Conservation (phyloP, 2,113 vertebrate genomes). For the Deroptyus accipitrinus region DNA sequence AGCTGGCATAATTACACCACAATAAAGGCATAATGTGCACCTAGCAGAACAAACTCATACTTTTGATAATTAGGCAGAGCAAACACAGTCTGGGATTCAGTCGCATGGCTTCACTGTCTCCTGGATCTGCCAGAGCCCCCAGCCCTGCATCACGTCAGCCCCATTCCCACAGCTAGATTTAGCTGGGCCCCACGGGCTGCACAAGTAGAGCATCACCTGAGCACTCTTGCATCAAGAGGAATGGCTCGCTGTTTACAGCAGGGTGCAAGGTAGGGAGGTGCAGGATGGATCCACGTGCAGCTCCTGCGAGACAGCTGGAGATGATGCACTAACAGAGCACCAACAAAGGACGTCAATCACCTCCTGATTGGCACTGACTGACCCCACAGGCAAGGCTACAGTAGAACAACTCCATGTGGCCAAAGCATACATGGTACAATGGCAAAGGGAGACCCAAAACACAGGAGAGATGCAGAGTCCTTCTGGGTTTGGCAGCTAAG, state of each 20-base stretch:
- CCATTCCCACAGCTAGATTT: not conserved
- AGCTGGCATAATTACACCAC: conserved; percentile 84
- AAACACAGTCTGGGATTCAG: conserved; percentile 79
- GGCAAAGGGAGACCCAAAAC: not conserved
- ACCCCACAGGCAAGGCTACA: not conserved
- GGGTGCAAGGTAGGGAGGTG: not conserved
- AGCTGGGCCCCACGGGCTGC: not conserved
- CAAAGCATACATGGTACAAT: not conserved
- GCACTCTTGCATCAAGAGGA: not conserved
- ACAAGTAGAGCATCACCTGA: not conserved
- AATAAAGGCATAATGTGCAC: conserved; percentile 87
- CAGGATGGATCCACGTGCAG: not conserved
- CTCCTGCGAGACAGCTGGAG: not conserved
- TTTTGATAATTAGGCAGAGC: conserved; percentile 86
- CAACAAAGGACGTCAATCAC: not conserved
- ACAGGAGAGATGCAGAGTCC: not conserved
- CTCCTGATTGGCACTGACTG: fast-evolving
- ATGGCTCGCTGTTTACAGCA: not conserved
- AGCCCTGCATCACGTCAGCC: not conserved
- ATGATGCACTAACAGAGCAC: not conserved
- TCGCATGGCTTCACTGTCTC: conserved; percentile 45
- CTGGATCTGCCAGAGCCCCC: not conserved
- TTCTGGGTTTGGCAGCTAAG: not conserved
- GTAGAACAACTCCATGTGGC: not conserved
- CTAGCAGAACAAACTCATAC: conserved; percentile 85